Percentiles rank a stretch among this genome's conserved stretches.
Evolutionary conservation across 2,888 invertebrate genomes (phyloP).

Genomic region (Sipha maydis): DNA sequence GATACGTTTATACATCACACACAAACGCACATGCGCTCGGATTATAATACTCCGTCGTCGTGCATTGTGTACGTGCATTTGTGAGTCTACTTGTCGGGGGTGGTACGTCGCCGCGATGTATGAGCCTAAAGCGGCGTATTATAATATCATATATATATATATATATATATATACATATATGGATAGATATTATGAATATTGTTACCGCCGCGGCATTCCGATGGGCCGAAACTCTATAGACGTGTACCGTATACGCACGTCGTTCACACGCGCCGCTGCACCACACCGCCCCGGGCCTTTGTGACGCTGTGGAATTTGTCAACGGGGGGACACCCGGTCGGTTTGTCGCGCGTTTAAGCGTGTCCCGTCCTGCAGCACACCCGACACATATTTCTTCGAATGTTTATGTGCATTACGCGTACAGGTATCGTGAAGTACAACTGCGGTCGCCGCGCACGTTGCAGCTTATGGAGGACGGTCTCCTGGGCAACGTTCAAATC

Average conservation of each 20-base stretch:
- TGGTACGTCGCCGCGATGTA: neutral
- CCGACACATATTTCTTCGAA: too few relatives aligned
- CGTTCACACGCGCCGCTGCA: slow-evolving; percentile 21
- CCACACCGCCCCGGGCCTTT: slow-evolving; percentile 11
- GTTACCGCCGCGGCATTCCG: slow-evolving; percentile 40
- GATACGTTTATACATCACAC: too few relatives aligned
- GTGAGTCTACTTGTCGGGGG: neutral
- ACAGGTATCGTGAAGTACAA: too few relatives aligned
- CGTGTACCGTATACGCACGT: too few relatives aligned
- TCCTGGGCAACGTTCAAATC: neutral
- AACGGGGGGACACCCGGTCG: neutral
- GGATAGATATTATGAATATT: too few relatives aligned
- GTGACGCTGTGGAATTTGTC: slow-evolving; percentile 29
- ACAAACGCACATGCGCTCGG: neutral
- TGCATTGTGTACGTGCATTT: neutral
- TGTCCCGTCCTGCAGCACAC: too few relatives aligned
- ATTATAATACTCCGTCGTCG: neutral
- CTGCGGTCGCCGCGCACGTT: too few relatives aligned
- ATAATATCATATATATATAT: neutral
- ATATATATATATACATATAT: neutral
- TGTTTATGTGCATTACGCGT: too few relatives aligned
- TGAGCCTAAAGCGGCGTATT: slow-evolving; percentile 12
- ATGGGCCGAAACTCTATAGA: slow-evolving; percentile 18
- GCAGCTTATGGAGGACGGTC: too few relatives aligned
- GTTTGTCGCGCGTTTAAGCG: neutral